Evolutionary conservation across 2,888 invertebrate species (phyloP), one percentile per base, ranked within the genome.

Genomic region (Trichogramma dendrolimi): DNA sequence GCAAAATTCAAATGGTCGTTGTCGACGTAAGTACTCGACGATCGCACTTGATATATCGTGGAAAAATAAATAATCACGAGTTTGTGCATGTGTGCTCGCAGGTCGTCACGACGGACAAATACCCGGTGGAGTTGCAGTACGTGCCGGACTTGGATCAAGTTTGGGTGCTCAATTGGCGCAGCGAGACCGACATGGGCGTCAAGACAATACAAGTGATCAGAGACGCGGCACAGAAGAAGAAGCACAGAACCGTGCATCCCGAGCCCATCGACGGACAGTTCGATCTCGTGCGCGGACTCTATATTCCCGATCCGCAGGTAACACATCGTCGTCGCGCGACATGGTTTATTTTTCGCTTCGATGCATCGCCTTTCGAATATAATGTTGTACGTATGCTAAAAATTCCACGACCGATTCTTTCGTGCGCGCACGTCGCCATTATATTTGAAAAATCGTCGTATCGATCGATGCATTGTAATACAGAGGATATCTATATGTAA

Each of bases 211-310:
- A 87, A 73, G 85, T 90, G n/a, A 88, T 90, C 67, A 79, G 89
- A 52, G 87, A 88, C 73, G 89, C 89, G 41, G 85, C 86, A 14
- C 86, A 88, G 74, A 87, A 87, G 74, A 81, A 85, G 60, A 87
- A 87, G 72, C 90, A 90, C 75, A 86, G 86, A 73, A 86, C 87
- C 0, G 86, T 87, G 2, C 87, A 88, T 74, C 87, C 87, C 1
- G 87, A 89, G 73, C 89, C 89, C 1, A 87, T 90, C 50, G 88
- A 89, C 71, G 88, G 88, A 10, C 87, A 88, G 73, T 89, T 89
- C 75, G 89, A 90, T 79, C 81, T 88, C 69, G 88, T 89, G 5
- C 82, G 83, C 68, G 83, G 84, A 59, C 79, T 87, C 41, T 87
- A 85, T 74, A 83, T 87, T 67, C 87, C 87, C 5, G 83, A 84